A percentile compares a stretch with the other conserved stretches of the same genome.
These are phyloP conservation scores for Drosophila flavopinicola DNA, from an alignment of 2,888 invertebrate genomes.

Conservation along the genomic window DNA sequence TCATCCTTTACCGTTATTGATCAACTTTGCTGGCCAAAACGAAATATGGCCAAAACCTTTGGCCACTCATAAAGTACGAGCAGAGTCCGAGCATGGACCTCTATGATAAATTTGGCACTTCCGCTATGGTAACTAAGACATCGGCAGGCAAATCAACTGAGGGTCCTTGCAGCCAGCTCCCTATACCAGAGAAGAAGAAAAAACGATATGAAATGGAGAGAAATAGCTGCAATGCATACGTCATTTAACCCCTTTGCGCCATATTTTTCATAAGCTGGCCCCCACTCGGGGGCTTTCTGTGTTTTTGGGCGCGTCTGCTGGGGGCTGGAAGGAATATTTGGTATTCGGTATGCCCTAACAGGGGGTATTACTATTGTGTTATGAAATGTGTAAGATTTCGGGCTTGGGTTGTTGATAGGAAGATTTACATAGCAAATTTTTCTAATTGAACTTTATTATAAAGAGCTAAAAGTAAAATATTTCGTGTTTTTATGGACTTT, in stretches of 20 bases:
- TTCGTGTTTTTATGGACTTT: not conserved
- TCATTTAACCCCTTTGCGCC: conserved; percentile 79
- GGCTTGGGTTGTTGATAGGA: no score
- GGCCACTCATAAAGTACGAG: conserved; percentile 65
- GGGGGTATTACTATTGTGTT: not conserved
- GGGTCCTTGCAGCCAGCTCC: conserved; percentile 3
- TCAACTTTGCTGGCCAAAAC: conserved; percentile 54
- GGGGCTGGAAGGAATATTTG: not conserved
- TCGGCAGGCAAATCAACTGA: conserved; percentile 64
- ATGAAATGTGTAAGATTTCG: no score
- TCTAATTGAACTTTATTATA: no score
- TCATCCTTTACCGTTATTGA: conserved; percentile 57
- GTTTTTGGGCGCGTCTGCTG: conserved; percentile 16
- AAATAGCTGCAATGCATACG: conserved; percentile 78
- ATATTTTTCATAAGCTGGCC: conserved; percentile 74
- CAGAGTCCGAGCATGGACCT: conserved; percentile 39
- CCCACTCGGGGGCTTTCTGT: conserved; percentile 31
- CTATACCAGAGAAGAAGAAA: not conserved
- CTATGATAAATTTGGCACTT: conserved; percentile 70
- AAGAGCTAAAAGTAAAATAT: not conserved
- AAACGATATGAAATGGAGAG: conserved; percentile 42
- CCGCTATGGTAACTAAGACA: conserved; percentile 74
- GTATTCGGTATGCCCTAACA: not conserved
- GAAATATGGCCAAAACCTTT: conserved; percentile 42
- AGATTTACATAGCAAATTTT: no score